A percentile compares a stretch with the other conserved stretches of the same genome.
Conservation (phyloP, 2,797 vertebrate species). For the Chrysocyon brachyurus region DNA sequence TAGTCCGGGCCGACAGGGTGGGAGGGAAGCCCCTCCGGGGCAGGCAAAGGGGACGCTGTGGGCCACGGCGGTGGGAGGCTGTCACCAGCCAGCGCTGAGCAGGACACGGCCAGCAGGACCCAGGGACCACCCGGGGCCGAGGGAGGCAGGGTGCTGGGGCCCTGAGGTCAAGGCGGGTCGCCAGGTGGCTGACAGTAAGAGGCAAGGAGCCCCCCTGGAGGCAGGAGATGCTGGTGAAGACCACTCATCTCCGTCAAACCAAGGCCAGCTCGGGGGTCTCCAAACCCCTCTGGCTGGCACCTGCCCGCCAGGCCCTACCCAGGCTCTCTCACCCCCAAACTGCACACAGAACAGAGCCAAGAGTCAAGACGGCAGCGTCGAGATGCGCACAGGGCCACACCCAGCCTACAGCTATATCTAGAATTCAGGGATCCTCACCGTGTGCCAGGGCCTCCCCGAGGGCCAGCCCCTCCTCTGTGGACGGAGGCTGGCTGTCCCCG, state of each 20-base stretch:
- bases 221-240: not conserved
- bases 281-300: not conserved
- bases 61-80: not conserved
- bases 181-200: not conserved
- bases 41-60: accelerated
- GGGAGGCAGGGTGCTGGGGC: not conserved
- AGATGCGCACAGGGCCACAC: not conserved
- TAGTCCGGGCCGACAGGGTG: accelerated
- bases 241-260: not conserved
- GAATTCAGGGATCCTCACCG: not conserved
- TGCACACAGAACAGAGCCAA: accelerated
- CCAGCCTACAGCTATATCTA: not conserved
- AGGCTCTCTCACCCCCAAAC: accelerated
- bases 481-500: not conserved
- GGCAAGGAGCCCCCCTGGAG: not conserved
- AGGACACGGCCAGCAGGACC: not conserved
- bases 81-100: not conserved
- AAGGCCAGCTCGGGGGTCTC: accelerated
- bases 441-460: accelerated
- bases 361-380: not conserved
- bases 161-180: accelerated
- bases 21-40: not conserved
- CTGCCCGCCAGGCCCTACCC: accelerated
- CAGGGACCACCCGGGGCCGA: not conserved
- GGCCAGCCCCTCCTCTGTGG: not conserved